Percentiles rank a stretch among this genome's conserved stretches.
These are phyloP conservation scores for Bufotes viridis DNA, from an alignment of 2,797 vertebrate species.

Conservation along the genomic window DNA sequence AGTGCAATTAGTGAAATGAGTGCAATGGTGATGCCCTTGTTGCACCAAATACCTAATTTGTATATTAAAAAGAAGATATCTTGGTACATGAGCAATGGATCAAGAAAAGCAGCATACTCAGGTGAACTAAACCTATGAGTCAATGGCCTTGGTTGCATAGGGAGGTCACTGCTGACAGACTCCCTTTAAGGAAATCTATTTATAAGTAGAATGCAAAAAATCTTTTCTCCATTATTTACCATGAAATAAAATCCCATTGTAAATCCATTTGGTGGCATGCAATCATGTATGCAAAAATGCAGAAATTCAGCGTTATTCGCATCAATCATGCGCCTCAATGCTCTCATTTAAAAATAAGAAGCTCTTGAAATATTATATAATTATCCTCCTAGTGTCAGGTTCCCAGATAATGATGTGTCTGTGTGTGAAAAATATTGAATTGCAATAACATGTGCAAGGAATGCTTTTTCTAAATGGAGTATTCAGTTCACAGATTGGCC, in stretches of 20 bases:
- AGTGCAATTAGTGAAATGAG: too few species aligned
- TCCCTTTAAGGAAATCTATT: not conserved
- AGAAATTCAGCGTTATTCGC: constrained; percentile 54
- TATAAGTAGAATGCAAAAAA: not conserved
- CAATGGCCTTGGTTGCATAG: too few species aligned
- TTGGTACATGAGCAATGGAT: too few species aligned
- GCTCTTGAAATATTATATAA: constrained; percentile 79
- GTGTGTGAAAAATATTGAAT: constrained; percentile 99
- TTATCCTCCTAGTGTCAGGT: constrained; percentile 87
- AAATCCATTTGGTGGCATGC: constrained; percentile 33
- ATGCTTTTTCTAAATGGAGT: constrained; percentile 88
- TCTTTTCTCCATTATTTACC: not conserved
- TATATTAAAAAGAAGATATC: too few species aligned
- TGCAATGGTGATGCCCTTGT: too few species aligned
- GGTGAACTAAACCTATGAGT: too few species aligned
- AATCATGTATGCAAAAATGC: constrained; percentile 27
- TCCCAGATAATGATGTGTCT: constrained; percentile 94
- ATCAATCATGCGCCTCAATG: constrained; percentile 63
- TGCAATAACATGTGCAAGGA: constrained; percentile 93
- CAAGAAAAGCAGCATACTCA: too few species aligned
- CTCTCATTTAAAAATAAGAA: constrained; percentile 64
- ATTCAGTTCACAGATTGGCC: constrained; percentile 83
- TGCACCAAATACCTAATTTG: too few species aligned
- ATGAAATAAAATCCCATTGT: constrained; percentile 9
- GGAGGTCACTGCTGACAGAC: too few species aligned